Base-by-base conservation (phyloP, 2,888 invertebrate genomes). In the Ennomos quercinarius region DNA sequence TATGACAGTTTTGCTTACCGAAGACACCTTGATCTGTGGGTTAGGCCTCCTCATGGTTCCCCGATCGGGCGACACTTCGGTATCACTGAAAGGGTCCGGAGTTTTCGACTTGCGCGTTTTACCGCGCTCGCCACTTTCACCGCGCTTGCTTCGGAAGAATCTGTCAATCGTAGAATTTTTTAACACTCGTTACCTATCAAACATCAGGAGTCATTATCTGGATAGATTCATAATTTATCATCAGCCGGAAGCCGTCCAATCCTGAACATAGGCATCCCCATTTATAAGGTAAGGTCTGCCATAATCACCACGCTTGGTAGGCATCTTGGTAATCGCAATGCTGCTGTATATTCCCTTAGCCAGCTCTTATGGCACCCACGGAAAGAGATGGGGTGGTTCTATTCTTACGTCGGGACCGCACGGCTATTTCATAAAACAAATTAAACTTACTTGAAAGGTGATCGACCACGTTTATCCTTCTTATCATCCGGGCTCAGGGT, bases 131-230 rank as follows among this genome's bases (percentile, higher is more conserved):
- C 94, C 95, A 68, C 95, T 95, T 74, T 95, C 94, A 13, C 95
- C 95, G 41, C 96, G 94, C 82, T 97, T 97, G 76, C 97, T 96
- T 35, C 96, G 95, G 87, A 98, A 98, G 88, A 98, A 98, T 85
- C 97, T 95, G 17, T 17, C 17, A 17, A 17, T 17, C n/a, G 74
- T 63, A 3, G 10, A 46, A 17, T 17, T 17, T n/a, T n/a, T n/a
- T n/a, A n/a, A n/a, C n/a, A n/a, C n/a, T n/a, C n/a, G n/a, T n/a
- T 17, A 2, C 3, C 17, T 17, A 3, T 1, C 17, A 17, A 3
- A 17, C 17, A 17, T 3, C 17, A 17, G 17, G 2, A 17, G 17
- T 17, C 3, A 17, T 17, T 17, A 2, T 17, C 17, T 17, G 17
- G 17, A 17, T 17, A 17, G 17, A 2, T 17, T 17, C 3, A 17